A percentile compares a stretch with the other conserved stretches of the same genome.
Evolutionary conservation across 2,797 vertebrate species (phyloP).

Genomic region (Dromococcyx pavoninus): DNA sequence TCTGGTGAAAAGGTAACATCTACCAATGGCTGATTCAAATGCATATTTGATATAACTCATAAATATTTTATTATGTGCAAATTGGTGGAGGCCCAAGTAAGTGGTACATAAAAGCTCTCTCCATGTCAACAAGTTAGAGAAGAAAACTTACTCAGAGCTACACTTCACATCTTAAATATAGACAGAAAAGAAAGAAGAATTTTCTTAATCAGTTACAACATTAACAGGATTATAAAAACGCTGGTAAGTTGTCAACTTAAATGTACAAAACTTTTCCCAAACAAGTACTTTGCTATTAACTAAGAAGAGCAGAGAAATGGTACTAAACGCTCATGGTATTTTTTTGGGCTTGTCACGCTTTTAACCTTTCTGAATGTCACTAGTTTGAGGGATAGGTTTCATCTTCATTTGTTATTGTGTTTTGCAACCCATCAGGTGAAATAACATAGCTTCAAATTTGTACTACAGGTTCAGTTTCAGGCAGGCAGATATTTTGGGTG

Average conservation of each 20-base stretch:
- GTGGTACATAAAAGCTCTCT: not conserved
- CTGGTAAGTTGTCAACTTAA: not conserved
- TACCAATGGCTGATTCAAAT: not conserved
- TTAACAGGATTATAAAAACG: not conserved
- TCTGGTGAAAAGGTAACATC: not conserved
- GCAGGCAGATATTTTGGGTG: not conserved
- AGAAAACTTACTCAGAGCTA: not conserved
- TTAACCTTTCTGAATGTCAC: not conserved
- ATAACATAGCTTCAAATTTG: not conserved
- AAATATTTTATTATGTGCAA: not conserved
- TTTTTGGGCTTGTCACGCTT: not conserved
- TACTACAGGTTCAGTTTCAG: not conserved
- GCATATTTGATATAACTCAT: not conserved
- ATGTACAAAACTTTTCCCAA: not conserved
- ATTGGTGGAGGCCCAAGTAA: not conserved
- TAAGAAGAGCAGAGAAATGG: not conserved
- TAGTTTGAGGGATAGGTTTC: not conserved
- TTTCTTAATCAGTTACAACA: not conserved
- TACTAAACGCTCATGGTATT: not conserved
- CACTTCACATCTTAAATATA: not conserved
- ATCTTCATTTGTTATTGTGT: not conserved
- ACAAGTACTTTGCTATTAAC: not conserved
- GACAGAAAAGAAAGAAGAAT: not conserved
- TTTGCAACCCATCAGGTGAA: not conserved
- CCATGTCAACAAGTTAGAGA: not conserved